phyloP scores from a whole-genome alignment of 1,140 invertebrate genomes.

The Mycetomoellerius zeteki region DNA sequence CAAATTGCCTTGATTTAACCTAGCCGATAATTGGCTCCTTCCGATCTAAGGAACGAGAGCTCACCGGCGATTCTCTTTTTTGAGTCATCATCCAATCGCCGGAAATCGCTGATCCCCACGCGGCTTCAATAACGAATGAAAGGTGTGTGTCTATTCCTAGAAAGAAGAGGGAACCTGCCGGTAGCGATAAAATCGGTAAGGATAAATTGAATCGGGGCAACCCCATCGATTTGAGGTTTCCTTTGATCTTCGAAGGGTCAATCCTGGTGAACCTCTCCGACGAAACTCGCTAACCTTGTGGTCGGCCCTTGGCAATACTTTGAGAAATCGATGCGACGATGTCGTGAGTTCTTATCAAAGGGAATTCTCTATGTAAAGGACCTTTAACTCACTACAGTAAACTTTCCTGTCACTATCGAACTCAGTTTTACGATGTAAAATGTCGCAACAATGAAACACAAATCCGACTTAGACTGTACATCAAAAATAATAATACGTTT shows the following conservation, averaged over 20 bases:
- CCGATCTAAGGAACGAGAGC: background rate
- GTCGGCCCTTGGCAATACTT: conserved; percentile 72
- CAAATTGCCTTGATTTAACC: conserved; percentile 41
- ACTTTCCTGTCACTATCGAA: conserved; percentile 26
- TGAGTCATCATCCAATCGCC: conserved; percentile 32
- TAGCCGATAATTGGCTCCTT: conserved; percentile 19
- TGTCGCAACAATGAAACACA: conserved; percentile 16
- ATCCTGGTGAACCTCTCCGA: conserved; percentile 59
- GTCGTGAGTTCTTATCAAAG: conserved; percentile 64
- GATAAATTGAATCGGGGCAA: conserved; percentile 82
- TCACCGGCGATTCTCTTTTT: conserved; percentile 34
- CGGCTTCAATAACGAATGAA: conserved; percentile 72
- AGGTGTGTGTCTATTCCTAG: conserved; percentile 72
- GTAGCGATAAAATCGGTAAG: conserved; percentile 73
- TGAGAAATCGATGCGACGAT: conserved; percentile 69
- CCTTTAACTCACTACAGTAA: conserved; percentile 35
- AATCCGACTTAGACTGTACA: background rate
- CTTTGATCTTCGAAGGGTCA: conserved; percentile 82
- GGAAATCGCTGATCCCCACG: conserved; percentile 56
- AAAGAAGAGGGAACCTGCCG: conserved; percentile 50
- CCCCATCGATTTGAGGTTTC: conserved; percentile 77
- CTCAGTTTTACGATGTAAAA: conserved; percentile 1
- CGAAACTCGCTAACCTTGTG: conserved; percentile 67
- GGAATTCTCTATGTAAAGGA: conserved; percentile 62
- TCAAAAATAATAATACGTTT: background rate